Base-by-base conservation (phyloP, 2,797 vertebrate species). In the Enteromius paludinosus region DNA sequence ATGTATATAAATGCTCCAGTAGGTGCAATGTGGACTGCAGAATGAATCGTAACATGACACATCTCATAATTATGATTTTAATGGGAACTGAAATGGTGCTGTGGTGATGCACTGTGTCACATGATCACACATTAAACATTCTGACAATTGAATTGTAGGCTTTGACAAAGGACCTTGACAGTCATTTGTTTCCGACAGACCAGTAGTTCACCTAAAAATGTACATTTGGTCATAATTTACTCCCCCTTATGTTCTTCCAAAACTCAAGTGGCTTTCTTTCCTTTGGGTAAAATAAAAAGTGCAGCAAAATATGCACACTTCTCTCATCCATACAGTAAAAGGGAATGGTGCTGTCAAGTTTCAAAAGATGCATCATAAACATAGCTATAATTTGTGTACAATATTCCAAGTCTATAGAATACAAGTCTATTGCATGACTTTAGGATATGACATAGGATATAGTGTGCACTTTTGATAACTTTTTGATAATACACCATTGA, bases 11-110 rank as follows among this genome's bases (percentile, higher is more conserved):
- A 72, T 49, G 68, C 28, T 66, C 33, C 47, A 73, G 56, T 66
- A 76, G 25, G 35, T 28, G 47, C 18, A 35, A n/a, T 9, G 18
- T 33, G 68, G 79, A 65, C 35, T 52, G 28, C 33, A 70, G 17
- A 28, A 33, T 43, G 41, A 43, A 38, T 72, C 2, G 8, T 14
- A 33, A 41, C 2, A 68, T 54, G 73, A 43, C 76, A 71, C 62
- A 43, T 78, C 41, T 59, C 59, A 69, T 82, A 82, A 61, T 73
- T 71, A 41, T 82, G 59, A 73, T 78, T 78, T 78, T 82, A 78
- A 78, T 65, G 11, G 38, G 18, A 56, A 59, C 35, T 73, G 74
- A 85, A 85, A 81, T 62, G n/a, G 28, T 20, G 33, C 23, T 66
- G n/a, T 74, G 41, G 45, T 59, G 30, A 70, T 52, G 23, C 56